Base-by-base conservation (phyloP, 2,113 vertebrate species). In the Terrapene triunguis region DNA sequence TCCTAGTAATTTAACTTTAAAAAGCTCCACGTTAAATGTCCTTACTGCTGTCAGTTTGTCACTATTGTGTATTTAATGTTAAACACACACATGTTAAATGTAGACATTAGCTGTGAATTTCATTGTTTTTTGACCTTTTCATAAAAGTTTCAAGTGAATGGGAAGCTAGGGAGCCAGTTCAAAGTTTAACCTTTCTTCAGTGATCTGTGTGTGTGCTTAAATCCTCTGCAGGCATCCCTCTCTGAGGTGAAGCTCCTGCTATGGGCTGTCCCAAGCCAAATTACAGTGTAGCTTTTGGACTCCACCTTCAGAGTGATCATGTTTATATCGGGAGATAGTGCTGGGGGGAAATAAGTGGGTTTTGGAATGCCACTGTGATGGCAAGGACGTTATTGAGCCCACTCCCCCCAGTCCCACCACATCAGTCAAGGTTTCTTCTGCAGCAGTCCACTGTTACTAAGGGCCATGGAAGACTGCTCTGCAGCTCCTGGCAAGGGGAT, bases 221-320 rank as follows among this genome's bases (percentile, higher is more conserved):
- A 92, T 80, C 78, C 82, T 88, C 89, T 57, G 82, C 0, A 4
- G 53, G 32, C 62, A 54, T n/a, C 47, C 2, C 3, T 83, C n/a
- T 38, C 12, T 78, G 24, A 13, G 38, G 38, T 78, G 44, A 47
- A 29, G 42, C 24, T 78, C 22, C 44, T 47, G 24, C 38, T 76
- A 25, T 74, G 10, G 35, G 32, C 35, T 69, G 35, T 10, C 65
- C 78, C 81, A 89, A 82, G 90, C 44, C 76, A 72, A 38, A 89
- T 88, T 89, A 51, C 54, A n/a, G 81, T 93, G 88, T 79, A 95
- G 82, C 27, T 86, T 90, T 90, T 90, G 59, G 85, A 78, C 11
- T 7, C 85, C 57, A 94, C 78, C 44, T 82, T 0, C 17, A 85
- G 59, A 19, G 65, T 80, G 21, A 14, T 83, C 35, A n/a, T 80